Conservation (phyloP, 1,140 invertebrate species). For the Lethocerus indicus region DNA sequence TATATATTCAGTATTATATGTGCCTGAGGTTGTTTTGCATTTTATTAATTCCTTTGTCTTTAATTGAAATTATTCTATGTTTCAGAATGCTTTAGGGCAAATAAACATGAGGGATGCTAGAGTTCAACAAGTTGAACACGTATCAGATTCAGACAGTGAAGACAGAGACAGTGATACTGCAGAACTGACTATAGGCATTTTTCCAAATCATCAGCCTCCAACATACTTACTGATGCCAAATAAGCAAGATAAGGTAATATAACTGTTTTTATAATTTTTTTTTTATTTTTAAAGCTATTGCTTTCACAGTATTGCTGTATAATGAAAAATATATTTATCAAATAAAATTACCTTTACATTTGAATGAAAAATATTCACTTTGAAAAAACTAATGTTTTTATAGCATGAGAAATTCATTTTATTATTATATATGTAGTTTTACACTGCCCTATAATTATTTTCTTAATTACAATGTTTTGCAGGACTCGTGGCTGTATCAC, state of each 20-base stretch:
- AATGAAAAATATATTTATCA: no score
- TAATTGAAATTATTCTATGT: constrained; percentile 3
- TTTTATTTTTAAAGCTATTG: no score
- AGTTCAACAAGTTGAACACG: constrained; percentile 84
- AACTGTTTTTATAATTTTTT: no score
- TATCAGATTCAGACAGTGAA: constrained; percentile 81
- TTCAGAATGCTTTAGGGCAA: constrained; percentile 78
- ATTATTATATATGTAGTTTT: no score
- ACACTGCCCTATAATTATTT: not conserved
- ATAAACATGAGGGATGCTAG: constrained; percentile 88
- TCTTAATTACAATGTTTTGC: constrained; percentile 11
- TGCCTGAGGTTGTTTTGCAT: not conserved
- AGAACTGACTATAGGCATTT: constrained; percentile 76
- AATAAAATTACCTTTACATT: no score
- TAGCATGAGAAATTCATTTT: no score
- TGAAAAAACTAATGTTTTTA: no score
- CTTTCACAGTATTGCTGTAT: no score
- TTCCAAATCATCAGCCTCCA: constrained; percentile 78
- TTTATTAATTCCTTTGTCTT: not conserved
- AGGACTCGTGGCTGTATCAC: constrained; percentile 88
- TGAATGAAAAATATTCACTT: no score
- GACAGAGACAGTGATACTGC: constrained; percentile 57
- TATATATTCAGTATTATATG: not conserved
- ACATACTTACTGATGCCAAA: constrained; percentile 80
- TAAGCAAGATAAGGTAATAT: constrained; percentile 60